Conservation (phyloP, 2,888 invertebrate genomes). For the Sericinus montela region DNA sequence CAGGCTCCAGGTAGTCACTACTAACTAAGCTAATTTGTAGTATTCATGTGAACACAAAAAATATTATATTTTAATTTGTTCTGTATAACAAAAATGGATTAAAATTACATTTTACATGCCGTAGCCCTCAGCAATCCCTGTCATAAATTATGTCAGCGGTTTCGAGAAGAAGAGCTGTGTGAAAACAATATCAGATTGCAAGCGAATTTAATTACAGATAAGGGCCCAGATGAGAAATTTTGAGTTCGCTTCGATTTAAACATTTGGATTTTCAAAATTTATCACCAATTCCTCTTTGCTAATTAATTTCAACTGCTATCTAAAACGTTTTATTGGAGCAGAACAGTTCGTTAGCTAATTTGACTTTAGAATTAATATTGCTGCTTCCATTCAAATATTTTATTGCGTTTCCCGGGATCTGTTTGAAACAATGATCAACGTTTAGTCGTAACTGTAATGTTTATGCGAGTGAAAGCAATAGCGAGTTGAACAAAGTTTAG, state of each 20-base stretch:
- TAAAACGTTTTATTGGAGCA: conserved; percentile 53
- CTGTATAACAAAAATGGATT: conserved; percentile 4
- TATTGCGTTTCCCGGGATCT: conserved; percentile 18
- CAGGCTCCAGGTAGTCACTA: too few species aligned
- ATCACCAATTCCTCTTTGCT: conserved; percentile 50
- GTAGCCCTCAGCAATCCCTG: conserved; percentile 1
- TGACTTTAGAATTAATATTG: conserved; percentile 41
- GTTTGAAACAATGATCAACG: conserved; percentile 20
- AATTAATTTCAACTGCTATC: conserved; percentile 63
- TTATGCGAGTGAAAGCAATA: background rate
- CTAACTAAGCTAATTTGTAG: too few species aligned
- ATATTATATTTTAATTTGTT: conserved; percentile 3
- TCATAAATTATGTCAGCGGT: conserved; percentile 18
- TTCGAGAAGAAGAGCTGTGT: conserved; percentile 12
- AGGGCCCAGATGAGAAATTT: conserved; percentile 20
- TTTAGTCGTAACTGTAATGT: background rate
- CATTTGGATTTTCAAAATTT: conserved; percentile 43
- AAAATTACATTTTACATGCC: conserved; percentile 13
- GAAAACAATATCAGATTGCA: conserved; percentile 21
- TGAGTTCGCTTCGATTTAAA: conserved; percentile 22
- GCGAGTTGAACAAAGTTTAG: too few species aligned
- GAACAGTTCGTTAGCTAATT: conserved; percentile 46
- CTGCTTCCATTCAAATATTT: conserved; percentile 24
- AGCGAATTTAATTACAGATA: conserved; percentile 23
- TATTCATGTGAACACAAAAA: too few species aligned